Percentiles rank a stretch among this genome's conserved stretches.
Evolutionary conservation across 2,888 invertebrate species (phyloP).

Genomic region (Pseudococcus viburni): DNA sequence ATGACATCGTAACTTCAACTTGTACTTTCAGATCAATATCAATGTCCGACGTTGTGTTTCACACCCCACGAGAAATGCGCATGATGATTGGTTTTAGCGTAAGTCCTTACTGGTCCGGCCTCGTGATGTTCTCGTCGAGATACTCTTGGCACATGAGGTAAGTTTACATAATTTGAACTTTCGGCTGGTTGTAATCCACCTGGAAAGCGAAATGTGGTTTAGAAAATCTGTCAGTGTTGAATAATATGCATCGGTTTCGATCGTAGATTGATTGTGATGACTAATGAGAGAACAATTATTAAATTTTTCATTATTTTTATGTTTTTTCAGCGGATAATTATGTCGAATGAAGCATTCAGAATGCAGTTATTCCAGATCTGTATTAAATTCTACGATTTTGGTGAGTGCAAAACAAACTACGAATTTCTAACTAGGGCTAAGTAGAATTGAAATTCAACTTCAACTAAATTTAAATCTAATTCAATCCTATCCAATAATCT

Average conservation of each 20-base stretch:
- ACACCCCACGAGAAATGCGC: conserved; percentile 63
- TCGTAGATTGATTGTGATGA: neutral
- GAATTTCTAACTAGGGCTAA: neutral
- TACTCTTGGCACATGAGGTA: conserved; percentile 62
- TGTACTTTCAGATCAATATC: conserved; percentile 30
- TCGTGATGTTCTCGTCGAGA: conserved; percentile 55
- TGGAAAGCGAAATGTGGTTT: neutral
- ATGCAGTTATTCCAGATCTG: neutral
- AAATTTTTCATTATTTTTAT: neutral
- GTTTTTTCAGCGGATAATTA: neutral
- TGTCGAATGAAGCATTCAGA: neutral
- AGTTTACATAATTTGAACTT: conserved; percentile 14
- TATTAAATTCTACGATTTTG: neutral
- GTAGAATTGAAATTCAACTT: too few species aligned
- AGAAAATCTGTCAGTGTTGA: neutral
- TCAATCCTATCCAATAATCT: neutral
- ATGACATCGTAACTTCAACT: neutral
- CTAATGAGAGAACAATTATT: too few species aligned
- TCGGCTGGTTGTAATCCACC: conserved; percentile 31
- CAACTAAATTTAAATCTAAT: neutral
- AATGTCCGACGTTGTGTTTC: conserved; percentile 62
- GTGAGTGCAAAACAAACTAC: neutral
- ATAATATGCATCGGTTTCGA: neutral
- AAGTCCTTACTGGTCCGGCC: conserved; percentile 60
- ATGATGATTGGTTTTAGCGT: conserved; percentile 59